Conservation (phyloP, 2,888 invertebrate species). For the Euclidia mi region DNA sequence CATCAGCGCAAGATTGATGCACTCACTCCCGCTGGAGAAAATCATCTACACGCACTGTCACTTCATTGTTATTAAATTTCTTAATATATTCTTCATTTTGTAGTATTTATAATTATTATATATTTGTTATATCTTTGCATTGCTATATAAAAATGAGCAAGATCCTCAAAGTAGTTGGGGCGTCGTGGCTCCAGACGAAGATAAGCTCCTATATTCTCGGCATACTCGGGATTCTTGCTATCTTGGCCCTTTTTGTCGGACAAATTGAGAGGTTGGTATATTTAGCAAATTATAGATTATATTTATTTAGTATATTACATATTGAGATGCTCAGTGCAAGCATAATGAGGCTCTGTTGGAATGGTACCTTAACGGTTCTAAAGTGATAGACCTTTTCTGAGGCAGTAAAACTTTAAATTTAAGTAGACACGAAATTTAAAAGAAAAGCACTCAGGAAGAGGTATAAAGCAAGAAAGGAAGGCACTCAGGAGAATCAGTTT, state of each 20-base stretch:
- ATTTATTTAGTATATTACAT: neutral
- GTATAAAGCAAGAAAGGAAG: no score
- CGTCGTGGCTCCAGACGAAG: slow-evolving; percentile 94
- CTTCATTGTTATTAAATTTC: slow-evolving; percentile 90
- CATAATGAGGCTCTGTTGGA: no score
- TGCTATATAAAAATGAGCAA: slow-evolving; percentile 78
- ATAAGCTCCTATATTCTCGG: slow-evolving; percentile 93
- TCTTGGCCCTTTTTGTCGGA: slow-evolving; percentile 92
- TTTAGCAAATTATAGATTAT: neutral
- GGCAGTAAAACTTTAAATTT: no score
- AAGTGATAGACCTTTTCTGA: no score
- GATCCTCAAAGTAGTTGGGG: slow-evolving; percentile 94
- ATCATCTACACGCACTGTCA: slow-evolving; percentile 86
- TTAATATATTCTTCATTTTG: slow-evolving; percentile 87
- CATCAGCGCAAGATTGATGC: slow-evolving; percentile 82
- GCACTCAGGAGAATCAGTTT: no score
- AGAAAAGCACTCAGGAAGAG: no score
- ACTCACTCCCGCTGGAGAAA: slow-evolving; percentile 81
- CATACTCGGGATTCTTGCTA: slow-evolving; percentile 92
- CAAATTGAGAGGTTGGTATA: slow-evolving; percentile 91
- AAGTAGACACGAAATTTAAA: no score
- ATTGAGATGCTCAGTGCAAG: neutral
- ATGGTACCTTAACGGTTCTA: no score
- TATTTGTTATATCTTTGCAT: slow-evolving; percentile 41
- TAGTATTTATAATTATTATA: slow-evolving; percentile 69